A percentile compares a stretch with the other conserved stretches of the same genome.
These are phyloP conservation scores for Tipula unca DNA, from an alignment of 2,888 invertebrate genomes.

Conservation along the genomic window DNA sequence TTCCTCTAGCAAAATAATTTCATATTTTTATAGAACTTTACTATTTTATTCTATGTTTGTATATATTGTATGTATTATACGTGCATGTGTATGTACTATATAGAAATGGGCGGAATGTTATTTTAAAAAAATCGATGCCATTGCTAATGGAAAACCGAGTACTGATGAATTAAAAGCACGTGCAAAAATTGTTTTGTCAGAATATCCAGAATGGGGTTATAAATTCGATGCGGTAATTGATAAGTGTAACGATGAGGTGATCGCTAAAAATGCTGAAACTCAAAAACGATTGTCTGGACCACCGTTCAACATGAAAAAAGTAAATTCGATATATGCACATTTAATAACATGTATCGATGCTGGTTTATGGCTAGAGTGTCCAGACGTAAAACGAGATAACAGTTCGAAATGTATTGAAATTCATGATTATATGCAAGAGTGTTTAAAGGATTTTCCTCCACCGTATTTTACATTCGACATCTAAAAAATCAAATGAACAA, in stretches of 20 bases:
- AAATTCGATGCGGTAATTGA: not conserved
- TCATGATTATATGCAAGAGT: not conserved
- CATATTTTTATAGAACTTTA: no score
- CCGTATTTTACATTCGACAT: not conserved
- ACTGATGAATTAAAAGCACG: not conserved
- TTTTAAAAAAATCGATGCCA: not conserved
- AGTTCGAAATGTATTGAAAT: not conserved
- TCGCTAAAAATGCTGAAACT: not conserved
- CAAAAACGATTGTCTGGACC: not conserved
- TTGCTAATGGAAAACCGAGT: not conserved
- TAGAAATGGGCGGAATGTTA: not conserved
- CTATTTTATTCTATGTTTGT: no score
- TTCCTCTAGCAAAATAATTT: no score
- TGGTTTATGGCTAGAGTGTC: not conserved
- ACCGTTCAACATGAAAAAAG: not conserved
- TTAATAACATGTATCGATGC: not conserved
- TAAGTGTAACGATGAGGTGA: not conserved
- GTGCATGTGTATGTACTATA: not conserved
- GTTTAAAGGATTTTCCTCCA: not conserved
- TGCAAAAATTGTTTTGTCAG: not conserved
- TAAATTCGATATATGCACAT: not conserved
- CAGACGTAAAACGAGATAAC: not conserved
- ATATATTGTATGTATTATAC: not conserved
- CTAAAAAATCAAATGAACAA: no score
- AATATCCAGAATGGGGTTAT: not conserved